Base-by-base conservation (phyloP, 2,797 vertebrate species). In the Scyliorhinus canicula region DNA sequence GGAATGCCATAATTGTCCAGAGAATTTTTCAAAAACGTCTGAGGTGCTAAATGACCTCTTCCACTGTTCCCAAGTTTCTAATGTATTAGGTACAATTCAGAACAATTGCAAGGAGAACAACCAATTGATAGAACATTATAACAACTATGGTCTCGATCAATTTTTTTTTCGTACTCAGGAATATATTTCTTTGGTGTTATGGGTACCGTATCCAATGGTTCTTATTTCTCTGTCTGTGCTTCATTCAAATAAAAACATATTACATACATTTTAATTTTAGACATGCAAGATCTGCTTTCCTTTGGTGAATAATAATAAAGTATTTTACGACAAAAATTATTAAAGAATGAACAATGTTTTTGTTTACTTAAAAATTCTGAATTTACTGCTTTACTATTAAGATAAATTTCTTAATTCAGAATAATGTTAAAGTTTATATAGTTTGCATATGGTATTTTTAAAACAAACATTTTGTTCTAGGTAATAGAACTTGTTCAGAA, bases 401-500 rank as follows among this genome's bases (percentile, higher is more conserved):
- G 31, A 50, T 52, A 74, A 52, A 52, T 47, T 69, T 65, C 40
- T 50, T 35, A 71, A 69, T 50, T 93, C 28, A n/a, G 26, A 69
- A 69, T 35, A n/a, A 57, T 55, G 44, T 93, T 93, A 69, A 94
- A 16, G 31, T 94, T 21, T 55, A 3, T 28, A 55, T 94, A 94
- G 74, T 35, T 94, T 94, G 67, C 9, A 26, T 65, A 71, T 19
- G 96, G 74, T 96, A 96, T 96, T 77, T 21, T 96, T 97, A 97
- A 97, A 96, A 96, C 96, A 96, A 97, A 96, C 94, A 96, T 96
- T 97, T 96, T 95, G 96, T 96, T 96, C 95, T 98, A 99, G 99
- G 99, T 99, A 96, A 99, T 99, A 90, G 99, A 99, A 96, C 97
- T 99, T 96, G 99, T 99, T 96, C 99, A 99, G 97, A 99, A 99